Base-by-base conservation (phyloP, 1,140 invertebrate genomes). In the Lordiphosa mommai region DNA sequence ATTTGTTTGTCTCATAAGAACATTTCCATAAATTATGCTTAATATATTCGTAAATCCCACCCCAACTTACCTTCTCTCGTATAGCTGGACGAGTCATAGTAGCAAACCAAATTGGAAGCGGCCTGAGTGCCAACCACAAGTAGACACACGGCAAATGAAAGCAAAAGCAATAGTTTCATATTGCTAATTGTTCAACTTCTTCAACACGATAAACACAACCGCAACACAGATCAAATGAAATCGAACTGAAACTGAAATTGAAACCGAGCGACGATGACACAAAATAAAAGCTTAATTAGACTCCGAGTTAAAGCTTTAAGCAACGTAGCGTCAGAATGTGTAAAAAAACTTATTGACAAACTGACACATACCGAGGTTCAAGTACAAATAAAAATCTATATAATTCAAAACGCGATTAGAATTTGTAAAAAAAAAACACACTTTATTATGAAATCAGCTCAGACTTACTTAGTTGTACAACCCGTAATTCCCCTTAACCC, bases 1-100 rank as follows among this genome's bases (percentile, higher is more conserved):
- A 23, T 6, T 4, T 17, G 16, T 2, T 3, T 3, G 4, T 23
- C 0, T 6, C n/a, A n/a, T n/a, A n/a, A n/a, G n/a, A n/a, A n/a
- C n/a, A n/a, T n/a, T n/a, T n/a, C n/a, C n/a, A n/a, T n/a, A n/a
- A n/a, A n/a, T n/a, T n/a, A n/a, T n/a, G n/a, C n/a, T n/a, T n/a
- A n/a, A 27, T 27, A 27, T 6, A 27, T 27, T 7, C 7, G 23
- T 27, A 27, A 27, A 4, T 27, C 23, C 23, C 23, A 7, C 5
- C 23, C 14, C 8, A 13, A 23, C 91, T 92, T 88, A 94, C 93
- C 93, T 90, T 93, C 91, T 66, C 93, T 91, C 68, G 90, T 90
- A 77, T 91, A 92, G 58, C 93, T 92, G 52, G 90, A 91, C 88
- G 92, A 93, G 86, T 93, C 92, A 80, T 94, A 94, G 74, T 93